Percentiles rank a stretch among this genome's conserved stretches.
phyloP scores from a whole-genome alignment of 1,140 invertebrate genomes.

The Heliothis subflexa region DNA sequence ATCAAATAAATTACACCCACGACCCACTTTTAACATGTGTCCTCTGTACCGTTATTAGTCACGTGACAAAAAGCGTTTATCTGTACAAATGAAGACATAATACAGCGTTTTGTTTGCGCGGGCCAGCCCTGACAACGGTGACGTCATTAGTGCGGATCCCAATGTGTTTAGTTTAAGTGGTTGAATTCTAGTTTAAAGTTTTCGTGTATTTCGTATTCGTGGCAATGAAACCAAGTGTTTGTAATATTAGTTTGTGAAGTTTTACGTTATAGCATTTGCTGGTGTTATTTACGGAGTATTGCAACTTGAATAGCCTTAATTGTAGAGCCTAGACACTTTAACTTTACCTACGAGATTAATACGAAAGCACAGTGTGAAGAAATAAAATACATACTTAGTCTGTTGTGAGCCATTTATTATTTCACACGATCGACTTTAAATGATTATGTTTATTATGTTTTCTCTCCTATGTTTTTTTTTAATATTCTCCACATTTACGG shows the following conservation, averaged over 20 bases:
- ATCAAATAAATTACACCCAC: conserved; percentile 78
- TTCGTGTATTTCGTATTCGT: conserved; percentile 36
- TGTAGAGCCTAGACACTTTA: neutral
- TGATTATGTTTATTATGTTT: too few species aligned
- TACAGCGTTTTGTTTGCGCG: conserved; percentile 37
- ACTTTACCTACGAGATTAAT: too few species aligned
- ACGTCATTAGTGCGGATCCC: conserved; percentile 39
- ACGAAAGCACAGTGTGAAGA: too few species aligned
- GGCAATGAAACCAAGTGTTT: conserved; percentile 30
- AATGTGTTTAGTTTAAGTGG: conserved; percentile 42
- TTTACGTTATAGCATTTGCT: conserved; percentile 14
- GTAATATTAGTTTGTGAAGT: conserved; percentile 37
- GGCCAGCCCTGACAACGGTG: conserved; percentile 36
- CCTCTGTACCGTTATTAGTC: conserved; percentile 59
- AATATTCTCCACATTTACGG: too few species aligned
- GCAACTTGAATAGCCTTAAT: neutral
- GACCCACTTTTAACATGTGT: conserved; percentile 63
- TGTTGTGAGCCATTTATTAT: too few species aligned
- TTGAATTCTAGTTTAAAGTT: conserved; percentile 29
- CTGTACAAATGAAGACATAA: conserved; percentile 56
- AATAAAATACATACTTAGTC: too few species aligned
- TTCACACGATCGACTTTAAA: too few species aligned
- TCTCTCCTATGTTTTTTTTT: too few species aligned
- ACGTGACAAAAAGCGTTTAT: conserved; percentile 63
- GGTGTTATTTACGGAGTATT: neutral